Conservation (phyloP, 2,888 invertebrate genomes). For the Chrysina gloriosa region DNA sequence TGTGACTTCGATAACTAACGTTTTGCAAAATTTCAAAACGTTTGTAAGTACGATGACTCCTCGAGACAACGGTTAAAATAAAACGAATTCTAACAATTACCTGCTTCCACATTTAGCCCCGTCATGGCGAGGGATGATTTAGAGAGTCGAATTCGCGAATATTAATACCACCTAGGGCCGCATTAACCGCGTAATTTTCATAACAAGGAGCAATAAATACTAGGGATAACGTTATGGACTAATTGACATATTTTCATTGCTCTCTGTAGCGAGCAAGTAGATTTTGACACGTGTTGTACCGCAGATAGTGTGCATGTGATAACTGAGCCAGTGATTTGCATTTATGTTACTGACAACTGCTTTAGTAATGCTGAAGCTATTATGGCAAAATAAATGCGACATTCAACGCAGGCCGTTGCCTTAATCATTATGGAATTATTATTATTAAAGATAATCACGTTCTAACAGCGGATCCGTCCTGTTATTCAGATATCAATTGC, state of each 20-base stretch:
- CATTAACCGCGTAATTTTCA: slow-evolving; percentile 24
- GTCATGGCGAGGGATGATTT: slow-evolving; percentile 1
- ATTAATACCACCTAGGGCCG: slow-evolving; percentile 9
- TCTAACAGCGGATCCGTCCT: slow-evolving; percentile 39
- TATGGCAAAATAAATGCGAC: slow-evolving; percentile 61
- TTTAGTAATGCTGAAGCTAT: slow-evolving; percentile 58
- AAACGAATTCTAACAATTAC: not conserved
- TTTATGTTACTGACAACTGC: slow-evolving; percentile 60
- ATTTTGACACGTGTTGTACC: slow-evolving; percentile 47
- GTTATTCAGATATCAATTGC: slow-evolving; percentile 25
- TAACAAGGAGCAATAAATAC: slow-evolving; percentile 38
- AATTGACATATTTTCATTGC: slow-evolving; percentile 44
- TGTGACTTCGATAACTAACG: no score
- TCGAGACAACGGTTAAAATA: not conserved
- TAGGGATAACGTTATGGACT: slow-evolving; percentile 38
- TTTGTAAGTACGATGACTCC: not conserved
- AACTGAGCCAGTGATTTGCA: slow-evolving; percentile 57
- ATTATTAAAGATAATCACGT: slow-evolving; percentile 55
- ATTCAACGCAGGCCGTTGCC: slow-evolving; percentile 56
- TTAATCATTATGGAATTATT: slow-evolving; percentile 57
- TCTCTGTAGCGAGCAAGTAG: slow-evolving; percentile 35
- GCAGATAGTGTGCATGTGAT: slow-evolving; percentile 47
- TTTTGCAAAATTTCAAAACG: no score
- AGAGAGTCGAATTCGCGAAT: slow-evolving; percentile 15
- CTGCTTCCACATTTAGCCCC: not conserved